These are phyloP conservation scores for Todiramphus saurophagus DNA, from an alignment of 2,113 vertebrate genomes.

Conservation along the genomic window DNA sequence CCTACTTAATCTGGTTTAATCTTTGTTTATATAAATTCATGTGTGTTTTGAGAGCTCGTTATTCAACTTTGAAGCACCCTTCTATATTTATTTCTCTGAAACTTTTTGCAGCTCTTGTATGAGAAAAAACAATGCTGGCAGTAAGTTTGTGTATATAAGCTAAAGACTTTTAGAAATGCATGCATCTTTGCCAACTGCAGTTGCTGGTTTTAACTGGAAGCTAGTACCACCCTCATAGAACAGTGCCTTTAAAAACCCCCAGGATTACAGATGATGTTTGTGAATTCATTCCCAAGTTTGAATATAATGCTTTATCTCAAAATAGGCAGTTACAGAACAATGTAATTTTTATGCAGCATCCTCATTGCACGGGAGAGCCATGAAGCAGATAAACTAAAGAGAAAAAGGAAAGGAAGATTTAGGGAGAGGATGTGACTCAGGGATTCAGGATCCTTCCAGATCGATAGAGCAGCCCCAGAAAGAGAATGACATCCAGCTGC, in stretches of 20 bases:
- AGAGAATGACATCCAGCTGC: conserved; percentile 24
- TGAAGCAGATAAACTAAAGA: conserved; percentile 27
- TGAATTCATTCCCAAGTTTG: conserved; percentile 16
- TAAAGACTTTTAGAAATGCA: background rate
- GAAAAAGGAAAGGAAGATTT: conserved; percentile 34
- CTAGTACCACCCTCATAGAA: conserved; percentile 1
- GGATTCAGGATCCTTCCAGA: conserved; percentile 22
- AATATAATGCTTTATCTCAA: conserved; percentile 31
- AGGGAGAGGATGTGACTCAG: conserved; percentile 51
- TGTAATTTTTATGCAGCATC: conserved; percentile 12
- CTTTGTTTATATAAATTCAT: background rate
- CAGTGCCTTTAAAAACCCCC: background rate
- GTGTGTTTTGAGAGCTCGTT: background rate
- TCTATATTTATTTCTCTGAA: conserved; percentile 7
- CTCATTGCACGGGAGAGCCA: background rate
- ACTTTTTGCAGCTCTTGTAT: background rate
- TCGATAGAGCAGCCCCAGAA: background rate
- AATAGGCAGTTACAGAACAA: conserved; percentile 4
- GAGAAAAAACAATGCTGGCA: conserved; percentile 14
- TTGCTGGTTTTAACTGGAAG: conserved; percentile 3
- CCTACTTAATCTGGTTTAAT: conserved; percentile 10
- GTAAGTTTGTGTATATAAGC: conserved; percentile 9
- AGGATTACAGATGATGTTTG: conserved; percentile 30
- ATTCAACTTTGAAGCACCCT: background rate
- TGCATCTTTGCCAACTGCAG: background rate